A percentile compares a stretch with the other conserved stretches of the same genome.
These are phyloP conservation scores for Martes martes DNA, from an alignment of 2,113 vertebrate species.

Conservation along the genomic window DNA sequence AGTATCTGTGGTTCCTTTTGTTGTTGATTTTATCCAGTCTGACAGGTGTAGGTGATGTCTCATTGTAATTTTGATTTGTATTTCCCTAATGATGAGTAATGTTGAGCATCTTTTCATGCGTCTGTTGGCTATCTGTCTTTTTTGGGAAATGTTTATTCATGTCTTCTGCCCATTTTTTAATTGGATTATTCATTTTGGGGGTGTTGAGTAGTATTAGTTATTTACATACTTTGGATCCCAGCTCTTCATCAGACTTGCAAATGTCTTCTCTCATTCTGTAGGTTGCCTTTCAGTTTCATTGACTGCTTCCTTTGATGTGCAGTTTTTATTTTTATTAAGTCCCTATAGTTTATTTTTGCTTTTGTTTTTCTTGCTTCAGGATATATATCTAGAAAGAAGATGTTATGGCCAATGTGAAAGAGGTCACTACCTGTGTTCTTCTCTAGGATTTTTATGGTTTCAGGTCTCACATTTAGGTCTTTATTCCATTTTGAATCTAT, in stretches of 20 bases:
- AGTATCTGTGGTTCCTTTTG: not conserved
- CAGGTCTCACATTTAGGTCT: not conserved
- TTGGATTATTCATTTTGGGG: not conserved
- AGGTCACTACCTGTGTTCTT: not conserved
- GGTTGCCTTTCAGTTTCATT: not conserved
- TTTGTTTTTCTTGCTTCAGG: not conserved
- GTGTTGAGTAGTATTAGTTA: not conserved
- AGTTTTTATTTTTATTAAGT: not conserved
- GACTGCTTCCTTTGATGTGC: not conserved
- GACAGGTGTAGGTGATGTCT: not conserved
- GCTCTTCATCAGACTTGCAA: not conserved
- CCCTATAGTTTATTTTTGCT: not conserved
- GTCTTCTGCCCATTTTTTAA: not conserved
- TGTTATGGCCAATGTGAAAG: not conserved
- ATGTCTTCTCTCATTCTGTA: not conserved
- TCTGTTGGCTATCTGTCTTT: not conserved
- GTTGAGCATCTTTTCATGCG: not conserved
- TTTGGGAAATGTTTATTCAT: not conserved
- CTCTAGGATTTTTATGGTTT: not conserved
- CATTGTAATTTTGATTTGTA: not conserved
- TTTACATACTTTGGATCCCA: not conserved
- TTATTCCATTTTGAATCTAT: not conserved
- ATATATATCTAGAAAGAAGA: not conserved
- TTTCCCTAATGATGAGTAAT: not conserved
- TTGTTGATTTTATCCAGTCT: not conserved